A percentile compares a stretch with the other conserved stretches of the same genome.
These are phyloP conservation scores for Bellardia pandia DNA, from an alignment of 2,888 invertebrate species.

Conservation along the genomic window DNA sequence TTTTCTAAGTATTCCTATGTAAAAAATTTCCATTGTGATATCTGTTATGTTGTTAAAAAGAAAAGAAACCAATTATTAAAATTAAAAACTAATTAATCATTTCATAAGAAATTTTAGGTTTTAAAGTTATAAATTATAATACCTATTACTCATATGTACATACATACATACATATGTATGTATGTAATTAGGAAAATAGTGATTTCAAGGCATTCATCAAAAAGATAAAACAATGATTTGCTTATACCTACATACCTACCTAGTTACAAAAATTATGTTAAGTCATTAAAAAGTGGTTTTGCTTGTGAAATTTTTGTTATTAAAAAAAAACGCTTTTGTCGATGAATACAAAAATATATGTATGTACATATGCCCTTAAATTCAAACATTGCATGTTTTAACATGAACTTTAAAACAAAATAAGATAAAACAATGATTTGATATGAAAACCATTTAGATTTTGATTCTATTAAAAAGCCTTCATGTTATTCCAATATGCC, in stretches of 20 bases:
- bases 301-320: background rate
- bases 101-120: background rate
- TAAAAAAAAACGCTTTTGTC: background rate
- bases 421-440: too few relatives aligned
- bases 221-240: background rate
- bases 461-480: too few relatives aligned
- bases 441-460: too few relatives aligned
- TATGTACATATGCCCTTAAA: background rate
- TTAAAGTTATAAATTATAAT: background rate
- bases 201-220: conserved; percentile 5
- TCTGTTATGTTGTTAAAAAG: background rate
- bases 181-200: background rate
- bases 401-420: too few relatives aligned
- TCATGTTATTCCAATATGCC: too few relatives aligned
- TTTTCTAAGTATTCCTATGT: background rate
- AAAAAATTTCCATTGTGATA: conserved; percentile 8
- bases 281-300: background rate
- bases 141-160: too few relatives aligned
- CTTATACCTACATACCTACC: background rate
- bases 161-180: background rate
- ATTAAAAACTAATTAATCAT: background rate
- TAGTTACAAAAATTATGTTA: background rate
- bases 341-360: background rate
- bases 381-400: too few relatives aligned
- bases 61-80: background rate